Conservation (phyloP, 2,797 vertebrate species). For the Prionace glauca region DNA sequence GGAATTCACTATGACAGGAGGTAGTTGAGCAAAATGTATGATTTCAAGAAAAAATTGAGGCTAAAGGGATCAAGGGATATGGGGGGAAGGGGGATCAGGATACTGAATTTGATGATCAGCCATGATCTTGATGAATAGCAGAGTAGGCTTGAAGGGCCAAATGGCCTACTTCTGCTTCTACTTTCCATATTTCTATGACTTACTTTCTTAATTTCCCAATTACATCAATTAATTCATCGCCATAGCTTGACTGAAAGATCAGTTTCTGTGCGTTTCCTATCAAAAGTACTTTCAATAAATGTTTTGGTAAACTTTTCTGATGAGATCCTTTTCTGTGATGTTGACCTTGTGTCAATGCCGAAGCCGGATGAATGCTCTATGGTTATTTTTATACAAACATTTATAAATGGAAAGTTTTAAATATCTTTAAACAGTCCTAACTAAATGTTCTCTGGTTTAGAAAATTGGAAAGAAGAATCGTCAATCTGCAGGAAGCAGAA, state of each 20-base stretch:
- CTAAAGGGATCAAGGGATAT: too few relatives aligned
- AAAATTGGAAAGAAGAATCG: constrained; percentile 48
- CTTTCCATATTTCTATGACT: background rate
- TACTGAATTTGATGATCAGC: too few relatives aligned
- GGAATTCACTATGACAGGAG: too few relatives aligned
- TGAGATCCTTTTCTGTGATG: background rate
- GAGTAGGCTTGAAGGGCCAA: too few relatives aligned
- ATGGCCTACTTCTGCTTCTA: too few relatives aligned
- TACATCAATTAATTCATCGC: background rate
- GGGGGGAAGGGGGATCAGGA: too few relatives aligned
- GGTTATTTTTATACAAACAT: background rate
- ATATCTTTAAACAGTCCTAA: background rate
- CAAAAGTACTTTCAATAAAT: background rate
- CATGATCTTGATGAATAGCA: too few relatives aligned
- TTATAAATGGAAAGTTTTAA: background rate
- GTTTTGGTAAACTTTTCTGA: background rate
- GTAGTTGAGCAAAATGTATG: too few relatives aligned
- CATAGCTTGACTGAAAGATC: background rate
- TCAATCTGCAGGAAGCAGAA: constrained; percentile 63
- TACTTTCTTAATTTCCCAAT: background rate
- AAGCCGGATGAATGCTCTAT: background rate
- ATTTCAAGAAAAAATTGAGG: too few relatives aligned
- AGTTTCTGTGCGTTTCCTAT: background rate
- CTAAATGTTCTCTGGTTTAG: background rate
- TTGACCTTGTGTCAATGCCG: background rate